phyloP scores from a whole-genome alignment of 2,888 invertebrate species.

The Synergus japonicus region DNA sequence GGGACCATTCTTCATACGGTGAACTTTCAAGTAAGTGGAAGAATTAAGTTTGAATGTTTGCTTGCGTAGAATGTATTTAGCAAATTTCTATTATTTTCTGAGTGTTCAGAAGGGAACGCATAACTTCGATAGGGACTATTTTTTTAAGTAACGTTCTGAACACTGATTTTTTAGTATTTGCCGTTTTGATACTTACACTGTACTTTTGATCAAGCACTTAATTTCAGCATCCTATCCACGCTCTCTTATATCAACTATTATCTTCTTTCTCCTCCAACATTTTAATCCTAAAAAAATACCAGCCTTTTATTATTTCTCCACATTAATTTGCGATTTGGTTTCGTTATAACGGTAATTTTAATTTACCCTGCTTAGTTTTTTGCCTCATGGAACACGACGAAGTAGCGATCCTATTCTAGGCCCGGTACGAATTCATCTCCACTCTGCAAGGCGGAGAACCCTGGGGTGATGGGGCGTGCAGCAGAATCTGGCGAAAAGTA shows the following conservation, averaged over 20 bases:
- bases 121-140: too few relatives aligned
- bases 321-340: slow-evolving; percentile 16
- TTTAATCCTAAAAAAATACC: not conserved
- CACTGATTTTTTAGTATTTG: too few relatives aligned
- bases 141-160: too few relatives aligned
- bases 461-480: slow-evolving; percentile 80
- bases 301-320: slow-evolving; percentile 10
- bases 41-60: not conserved
- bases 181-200: too few relatives aligned
- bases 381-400: slow-evolving; percentile 33
- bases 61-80: not conserved
- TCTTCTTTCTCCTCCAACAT: not conserved
- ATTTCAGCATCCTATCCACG: not conserved
- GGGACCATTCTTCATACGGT: slow-evolving; percentile 89
- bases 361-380: slow-evolving; percentile 38
- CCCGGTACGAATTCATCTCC: slow-evolving; percentile 90
- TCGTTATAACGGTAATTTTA: slow-evolving; percentile 13
- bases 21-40: slow-evolving; percentile 70
- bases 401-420: slow-evolving; percentile 60
- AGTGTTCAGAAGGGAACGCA: too few relatives aligned
- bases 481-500: slow-evolving; percentile 82
- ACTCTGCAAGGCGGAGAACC: slow-evolving; percentile 86
- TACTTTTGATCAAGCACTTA: not conserved
- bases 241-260: not conserved
- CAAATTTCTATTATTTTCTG: too few relatives aligned